A percentile compares a stretch with the other conserved stretches of the same genome.
Evolutionary conservation across 2,888 invertebrate species (phyloP).

Genomic region (Apotomis betuletana): DNA sequence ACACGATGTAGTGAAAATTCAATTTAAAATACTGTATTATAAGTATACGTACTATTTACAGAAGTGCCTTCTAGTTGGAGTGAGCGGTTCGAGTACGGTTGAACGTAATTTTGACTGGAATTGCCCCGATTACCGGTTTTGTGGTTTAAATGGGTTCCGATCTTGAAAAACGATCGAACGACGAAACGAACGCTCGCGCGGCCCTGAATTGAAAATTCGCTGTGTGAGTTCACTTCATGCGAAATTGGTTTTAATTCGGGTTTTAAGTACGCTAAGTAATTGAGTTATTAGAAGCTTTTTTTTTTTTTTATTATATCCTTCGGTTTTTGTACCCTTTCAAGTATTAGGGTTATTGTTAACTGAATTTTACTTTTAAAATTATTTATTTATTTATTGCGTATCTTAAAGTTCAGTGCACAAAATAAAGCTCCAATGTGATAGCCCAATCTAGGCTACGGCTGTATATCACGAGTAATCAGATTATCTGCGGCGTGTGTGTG

Average conservation of each 20-base stretch:
- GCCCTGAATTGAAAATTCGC: conserved; percentile 52
- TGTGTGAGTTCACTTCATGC: conserved; percentile 47
- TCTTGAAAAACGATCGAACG: conserved; percentile 73
- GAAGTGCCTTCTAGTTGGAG: conserved; percentile 44
- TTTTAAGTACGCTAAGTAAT: conserved; percentile 4
- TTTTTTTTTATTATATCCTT: too few relatives aligned
- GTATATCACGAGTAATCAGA: too few relatives aligned
- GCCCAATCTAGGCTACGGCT: too few relatives aligned
- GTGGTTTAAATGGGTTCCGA: conserved; percentile 65
- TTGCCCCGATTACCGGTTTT: conserved; percentile 66
- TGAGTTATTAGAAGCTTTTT: background rate
- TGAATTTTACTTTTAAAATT: too few relatives aligned
- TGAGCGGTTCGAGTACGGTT: conserved; percentile 49
- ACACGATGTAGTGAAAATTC: conserved; percentile 27
- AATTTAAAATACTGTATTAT: conserved; percentile 35
- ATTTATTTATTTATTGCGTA: too few relatives aligned
- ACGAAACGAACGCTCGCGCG: conserved; percentile 52
- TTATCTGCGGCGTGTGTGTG: too few relatives aligned
- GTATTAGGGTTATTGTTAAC: too few relatives aligned
- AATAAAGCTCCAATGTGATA: too few relatives aligned
- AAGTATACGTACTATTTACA: conserved; percentile 15
- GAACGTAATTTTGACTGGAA: conserved; percentile 57
- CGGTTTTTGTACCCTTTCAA: too few relatives aligned
- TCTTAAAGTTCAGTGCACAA: too few relatives aligned
- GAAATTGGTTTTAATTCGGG: conserved; percentile 53